Conservation (phyloP, 2,113 vertebrate species). For the Gymnogyps californianus region DNA sequence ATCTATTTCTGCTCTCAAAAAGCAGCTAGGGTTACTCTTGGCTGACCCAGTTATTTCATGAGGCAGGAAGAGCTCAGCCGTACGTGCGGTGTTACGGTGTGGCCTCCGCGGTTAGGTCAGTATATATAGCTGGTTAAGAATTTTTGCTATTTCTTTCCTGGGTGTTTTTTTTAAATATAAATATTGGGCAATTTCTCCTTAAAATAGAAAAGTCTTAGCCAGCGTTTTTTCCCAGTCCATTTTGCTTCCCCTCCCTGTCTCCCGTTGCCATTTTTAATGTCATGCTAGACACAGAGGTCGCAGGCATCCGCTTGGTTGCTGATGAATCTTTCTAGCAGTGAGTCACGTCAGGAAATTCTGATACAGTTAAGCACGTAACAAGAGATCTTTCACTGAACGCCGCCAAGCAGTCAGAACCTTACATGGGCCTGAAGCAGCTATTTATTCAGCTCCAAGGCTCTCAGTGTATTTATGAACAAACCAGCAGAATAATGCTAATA, state of each 20-base stretch:
- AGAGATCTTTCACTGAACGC: neutral
- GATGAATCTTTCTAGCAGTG: neutral
- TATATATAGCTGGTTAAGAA: neutral
- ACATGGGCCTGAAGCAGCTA: neutral
- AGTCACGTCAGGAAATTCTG: slow-evolving; percentile 36
- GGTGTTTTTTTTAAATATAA: neutral
- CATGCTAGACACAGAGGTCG: neutral
- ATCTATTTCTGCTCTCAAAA: slow-evolving; percentile 64
- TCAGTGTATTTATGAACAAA: neutral
- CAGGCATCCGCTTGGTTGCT: neutral
- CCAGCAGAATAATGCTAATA: neutral
- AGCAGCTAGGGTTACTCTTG: slow-evolving; percentile 69
- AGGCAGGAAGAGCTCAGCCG: neutral
- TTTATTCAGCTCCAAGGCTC: neutral
- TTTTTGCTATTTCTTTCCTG: neutral
- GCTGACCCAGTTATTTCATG: slow-evolving; percentile 63
- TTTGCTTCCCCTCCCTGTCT: neutral
- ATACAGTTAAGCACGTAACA: neutral
- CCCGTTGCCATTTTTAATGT: neutral
- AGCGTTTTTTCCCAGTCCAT: neutral
- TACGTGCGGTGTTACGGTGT: neutral
- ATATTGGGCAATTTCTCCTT: slow-evolving; percentile 10
- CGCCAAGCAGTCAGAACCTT: neutral
- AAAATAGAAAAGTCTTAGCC: slow-evolving; percentile 46
- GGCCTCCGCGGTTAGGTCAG: neutral